Evolutionary conservation across 92 coral and sea anemone genomes (phyloP).

Genomic region (Palythoa grandiflora): DNA sequence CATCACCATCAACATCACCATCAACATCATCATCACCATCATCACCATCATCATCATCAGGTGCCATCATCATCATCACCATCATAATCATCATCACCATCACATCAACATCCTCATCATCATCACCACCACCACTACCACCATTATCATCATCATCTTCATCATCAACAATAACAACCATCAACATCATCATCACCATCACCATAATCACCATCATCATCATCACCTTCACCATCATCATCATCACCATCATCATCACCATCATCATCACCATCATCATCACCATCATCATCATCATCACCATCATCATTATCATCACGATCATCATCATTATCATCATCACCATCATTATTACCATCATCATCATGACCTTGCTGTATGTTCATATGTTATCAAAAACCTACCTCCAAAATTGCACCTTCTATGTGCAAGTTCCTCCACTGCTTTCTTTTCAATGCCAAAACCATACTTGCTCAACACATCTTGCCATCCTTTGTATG

Average conservation of each 20-base stretch:
- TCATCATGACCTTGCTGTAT: no score
- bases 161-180: no score
- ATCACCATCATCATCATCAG: neutral
- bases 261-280: neutral
- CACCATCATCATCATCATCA: no score
- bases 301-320: no score
- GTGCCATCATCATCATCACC: neutral
- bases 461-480: constrained; percentile 49
- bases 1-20: no score
- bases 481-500: constrained; percentile 46
- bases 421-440: constrained; percentile 8
- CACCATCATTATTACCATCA: no score
- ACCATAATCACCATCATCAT: neutral
- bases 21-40: no score
- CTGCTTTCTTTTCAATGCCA: constrained; percentile 33
- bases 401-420: constrained; percentile 53
- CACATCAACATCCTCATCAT: neutral
- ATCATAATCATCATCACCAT: neutral
- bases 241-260: no score
- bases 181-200: neutral
- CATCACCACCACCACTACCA: neutral
- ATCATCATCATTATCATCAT: no score
- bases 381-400: neutral
- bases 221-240: no score
- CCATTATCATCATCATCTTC: neutral